Evolutionary conservation across 2,888 invertebrate genomes (phyloP), one percentile per base, ranked within the genome.

Genomic region (Cyclophora albipunctata): DNA sequence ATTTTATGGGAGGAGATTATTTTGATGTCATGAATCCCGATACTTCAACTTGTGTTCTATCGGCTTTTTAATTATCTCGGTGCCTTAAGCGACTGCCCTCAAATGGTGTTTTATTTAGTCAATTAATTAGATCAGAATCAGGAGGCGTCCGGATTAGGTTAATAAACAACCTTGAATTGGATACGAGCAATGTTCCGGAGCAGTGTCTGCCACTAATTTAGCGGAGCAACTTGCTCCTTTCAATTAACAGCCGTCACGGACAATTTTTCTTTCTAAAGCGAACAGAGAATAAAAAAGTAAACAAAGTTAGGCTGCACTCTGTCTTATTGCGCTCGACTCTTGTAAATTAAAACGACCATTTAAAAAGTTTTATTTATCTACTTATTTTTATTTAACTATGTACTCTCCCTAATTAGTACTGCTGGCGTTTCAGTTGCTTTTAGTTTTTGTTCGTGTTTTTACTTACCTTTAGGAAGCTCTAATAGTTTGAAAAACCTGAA

Each of bases 221-320:
- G 65, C 63, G 58, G 63, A 71, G 69, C 63, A 62, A 69, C 60
- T 67, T 70, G 73, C 66, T 69, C 67, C 65, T 68, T 76, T 65
- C 73, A 76, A 75, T 77, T 78, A 76, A 68, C 73, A 71, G 64
- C 63, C 59, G 70, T 69, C 74, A 61, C 66, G 34, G 57, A 56
- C 67, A 69, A 73, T 75, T 67, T 74, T 74, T 73, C 71, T 69
- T 66, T 53, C 52, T 52, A 48, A 53, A 53, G 44, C 34, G 50
- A 58, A 52, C 52, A 50, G 49, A 52, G 56, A 58, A 54, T 57
- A 61, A 69, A 20, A 62, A 60, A 56, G 53, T 59, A 65, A 67
- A 67, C 59, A 46, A 46, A 52, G 50, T 57, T 54, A 57, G 51
- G 50, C 50, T 54, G 57, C 58, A 60, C 55, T 60, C 46, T 49